Percentiles rank a stretch among this genome's conserved stretches.
Conservation (phyloP, 1,140 invertebrate species). For the Drosophila rhopaloa region DNA sequence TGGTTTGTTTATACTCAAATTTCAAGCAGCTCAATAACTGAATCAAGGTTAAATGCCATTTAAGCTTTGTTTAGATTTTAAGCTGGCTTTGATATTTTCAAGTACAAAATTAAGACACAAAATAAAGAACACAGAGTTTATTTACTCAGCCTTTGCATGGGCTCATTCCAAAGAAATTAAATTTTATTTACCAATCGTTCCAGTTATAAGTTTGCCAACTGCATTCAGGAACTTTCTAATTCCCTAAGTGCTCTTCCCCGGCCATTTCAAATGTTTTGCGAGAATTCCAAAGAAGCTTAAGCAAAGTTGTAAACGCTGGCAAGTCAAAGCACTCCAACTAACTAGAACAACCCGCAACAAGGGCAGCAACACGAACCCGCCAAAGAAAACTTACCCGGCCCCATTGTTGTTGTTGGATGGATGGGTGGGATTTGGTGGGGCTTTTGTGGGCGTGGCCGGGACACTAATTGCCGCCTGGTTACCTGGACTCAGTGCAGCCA, state of each 20-base stretch:
- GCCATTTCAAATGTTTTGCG: slow-evolving; percentile 29
- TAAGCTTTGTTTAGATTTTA: not conserved
- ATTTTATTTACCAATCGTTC: slow-evolving; percentile 22
- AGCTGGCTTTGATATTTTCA: not conserved
- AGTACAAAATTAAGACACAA: not conserved
- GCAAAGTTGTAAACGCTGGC: slow-evolving; percentile 55
- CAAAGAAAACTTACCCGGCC: slow-evolving; percentile 26
- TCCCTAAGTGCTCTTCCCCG: slow-evolving; percentile 31
- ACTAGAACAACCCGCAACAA: slow-evolving; percentile 44
- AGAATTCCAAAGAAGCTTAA: slow-evolving; percentile 46
- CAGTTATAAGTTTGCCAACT: slow-evolving; percentile 27
- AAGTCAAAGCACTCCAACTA: slow-evolving; percentile 45
- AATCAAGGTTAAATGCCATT: slow-evolving; percentile 15
- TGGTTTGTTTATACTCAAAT: not conserved
- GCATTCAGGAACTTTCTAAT: slow-evolving; percentile 38
- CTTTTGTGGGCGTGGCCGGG: slow-evolving; percentile 42
- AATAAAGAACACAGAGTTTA: no score
- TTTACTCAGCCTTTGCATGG: not conserved
- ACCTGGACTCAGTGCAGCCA: slow-evolving; percentile 40
- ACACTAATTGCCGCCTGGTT: slow-evolving; percentile 50
- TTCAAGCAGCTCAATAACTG: not conserved
- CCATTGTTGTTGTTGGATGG: not conserved
- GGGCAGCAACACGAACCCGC: slow-evolving; percentile 24
- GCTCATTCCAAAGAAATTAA: slow-evolving; percentile 11
- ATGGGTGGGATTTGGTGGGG: slow-evolving; percentile 22